phyloP scores from a whole-genome alignment of 2,888 invertebrate genomes.

The Ctenicera cuprea region DNA sequence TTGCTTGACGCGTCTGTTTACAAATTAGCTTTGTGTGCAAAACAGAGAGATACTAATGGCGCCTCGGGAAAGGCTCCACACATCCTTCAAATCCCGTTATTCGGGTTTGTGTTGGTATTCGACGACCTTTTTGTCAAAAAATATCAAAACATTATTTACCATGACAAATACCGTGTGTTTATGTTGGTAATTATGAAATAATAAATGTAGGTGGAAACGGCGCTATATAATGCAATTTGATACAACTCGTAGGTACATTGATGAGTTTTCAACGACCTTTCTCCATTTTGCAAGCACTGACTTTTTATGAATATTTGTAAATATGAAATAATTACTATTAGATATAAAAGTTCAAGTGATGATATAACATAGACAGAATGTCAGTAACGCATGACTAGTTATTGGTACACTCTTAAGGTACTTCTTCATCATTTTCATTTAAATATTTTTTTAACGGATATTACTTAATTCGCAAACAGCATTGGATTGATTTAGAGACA shows the following conservation, averaged over 20 bases:
- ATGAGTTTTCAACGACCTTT: constrained; percentile 12
- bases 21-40: neutral
- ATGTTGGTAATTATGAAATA: neutral
- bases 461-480: too few species aligned
- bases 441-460: too few species aligned
- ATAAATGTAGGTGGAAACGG: neutral
- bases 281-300: neutral
- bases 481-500: too few species aligned
- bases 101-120: neutral
- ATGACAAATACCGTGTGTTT: neutral
- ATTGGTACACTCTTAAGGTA: too few species aligned
- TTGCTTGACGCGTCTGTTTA: neutral
- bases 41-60: neutral
- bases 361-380: too few species aligned
- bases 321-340: neutral
- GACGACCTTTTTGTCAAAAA: neutral
- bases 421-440: too few species aligned
- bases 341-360: too few species aligned
- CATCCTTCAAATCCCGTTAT: neutral
- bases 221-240: neutral
- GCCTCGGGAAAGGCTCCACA: neutral
- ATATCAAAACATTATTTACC: neutral
- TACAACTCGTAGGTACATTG: neutral
- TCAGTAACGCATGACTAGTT: too few species aligned
- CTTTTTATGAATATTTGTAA: neutral